phyloP scores from a whole-genome alignment of 2,113 vertebrate genomes.

The Crotalus helleri region DNA sequence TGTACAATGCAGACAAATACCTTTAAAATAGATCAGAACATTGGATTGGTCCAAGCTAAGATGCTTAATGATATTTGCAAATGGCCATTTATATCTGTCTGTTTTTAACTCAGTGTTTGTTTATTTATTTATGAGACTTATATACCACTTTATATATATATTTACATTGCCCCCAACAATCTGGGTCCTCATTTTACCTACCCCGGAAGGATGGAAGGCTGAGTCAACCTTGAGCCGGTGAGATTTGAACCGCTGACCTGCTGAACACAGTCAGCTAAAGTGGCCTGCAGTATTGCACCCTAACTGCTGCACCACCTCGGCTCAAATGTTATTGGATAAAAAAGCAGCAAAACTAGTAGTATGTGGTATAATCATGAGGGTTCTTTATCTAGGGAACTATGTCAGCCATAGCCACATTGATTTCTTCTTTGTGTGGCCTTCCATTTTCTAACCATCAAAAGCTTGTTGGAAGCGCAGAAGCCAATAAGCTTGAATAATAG shows the following conservation, averaged over 20 bases:
- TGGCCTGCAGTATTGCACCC: no score
- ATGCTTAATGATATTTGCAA: neutral
- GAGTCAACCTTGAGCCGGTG: no score
- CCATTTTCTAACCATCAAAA: neutral
- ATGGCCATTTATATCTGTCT: neutral
- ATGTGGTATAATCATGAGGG: neutral
- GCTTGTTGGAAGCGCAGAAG: neutral
- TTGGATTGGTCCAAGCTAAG: neutral
- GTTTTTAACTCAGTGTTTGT: neutral
- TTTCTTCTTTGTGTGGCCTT: neutral
- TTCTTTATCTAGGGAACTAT: neutral
- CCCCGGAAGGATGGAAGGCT: no score
- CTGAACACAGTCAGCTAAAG: no score
- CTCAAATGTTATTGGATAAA: neutral
- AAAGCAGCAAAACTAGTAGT: neutral
- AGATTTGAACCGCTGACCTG: no score
- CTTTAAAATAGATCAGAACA: neutral
- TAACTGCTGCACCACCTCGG: no score
- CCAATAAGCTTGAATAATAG: neutral
- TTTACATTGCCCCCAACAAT: no score
- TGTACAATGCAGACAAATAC: neutral
- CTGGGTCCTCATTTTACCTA: no score
- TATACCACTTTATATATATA: no score
- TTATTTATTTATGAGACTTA: no score
- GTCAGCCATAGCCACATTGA: neutral